These are phyloP conservation scores for Irena cyanogastra DNA, from an alignment of 2,113 vertebrate species.

Conservation along the genomic window DNA sequence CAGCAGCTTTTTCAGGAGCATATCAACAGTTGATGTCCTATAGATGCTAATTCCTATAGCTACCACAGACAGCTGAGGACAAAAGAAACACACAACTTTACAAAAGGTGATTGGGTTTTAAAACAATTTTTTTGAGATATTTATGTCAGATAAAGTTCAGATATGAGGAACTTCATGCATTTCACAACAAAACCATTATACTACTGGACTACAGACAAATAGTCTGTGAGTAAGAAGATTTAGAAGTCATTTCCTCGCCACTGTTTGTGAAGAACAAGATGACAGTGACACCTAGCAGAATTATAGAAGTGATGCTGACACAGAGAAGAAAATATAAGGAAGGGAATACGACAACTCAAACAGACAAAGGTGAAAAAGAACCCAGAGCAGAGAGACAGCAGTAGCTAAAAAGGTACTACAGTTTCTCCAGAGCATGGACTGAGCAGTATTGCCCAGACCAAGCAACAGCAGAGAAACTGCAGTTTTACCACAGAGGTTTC, in stretches of 20 bases:
- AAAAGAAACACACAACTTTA: neutral
- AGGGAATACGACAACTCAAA: neutral
- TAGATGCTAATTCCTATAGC: conserved; percentile 87
- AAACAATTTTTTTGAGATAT: neutral
- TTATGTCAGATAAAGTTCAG: neutral
- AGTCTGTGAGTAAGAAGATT: neutral
- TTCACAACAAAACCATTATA: neutral
- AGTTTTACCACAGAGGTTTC: neutral
- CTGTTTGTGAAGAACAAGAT: neutral
- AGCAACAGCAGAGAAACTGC: neutral
- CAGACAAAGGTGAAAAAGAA: neutral
- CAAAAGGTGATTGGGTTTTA: neutral
- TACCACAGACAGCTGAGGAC: conserved; percentile 81
- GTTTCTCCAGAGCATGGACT: neutral
- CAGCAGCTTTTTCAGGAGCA: conserved; percentile 77
- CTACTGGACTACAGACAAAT: neutral
- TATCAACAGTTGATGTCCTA: conserved; percentile 79
- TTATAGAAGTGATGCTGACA: neutral
- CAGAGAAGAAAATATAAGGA: neutral
- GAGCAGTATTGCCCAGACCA: neutral
- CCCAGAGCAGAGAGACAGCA: neutral
- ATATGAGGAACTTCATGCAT: neutral
- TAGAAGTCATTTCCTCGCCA: neutral
- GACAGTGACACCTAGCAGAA: neutral
- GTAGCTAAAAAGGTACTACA: neutral